Evolutionary conservation across 2,113 vertebrate genomes (phyloP).

Genomic region (Cryptomyrus ogoouensis): DNA sequence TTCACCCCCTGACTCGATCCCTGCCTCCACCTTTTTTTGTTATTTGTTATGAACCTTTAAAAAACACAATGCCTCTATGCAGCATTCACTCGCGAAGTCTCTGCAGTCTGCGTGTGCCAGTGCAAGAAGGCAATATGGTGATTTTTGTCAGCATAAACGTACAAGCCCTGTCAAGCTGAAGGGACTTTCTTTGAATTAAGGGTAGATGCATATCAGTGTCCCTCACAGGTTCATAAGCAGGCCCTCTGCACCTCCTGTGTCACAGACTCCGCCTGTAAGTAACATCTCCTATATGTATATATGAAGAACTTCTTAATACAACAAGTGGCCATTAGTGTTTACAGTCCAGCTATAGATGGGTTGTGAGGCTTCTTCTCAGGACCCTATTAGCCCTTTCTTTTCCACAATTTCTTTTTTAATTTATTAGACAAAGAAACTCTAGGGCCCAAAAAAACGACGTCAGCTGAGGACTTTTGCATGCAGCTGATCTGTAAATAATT

Average conservation of each 20-base stretch:
- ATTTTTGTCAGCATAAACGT: background rate
- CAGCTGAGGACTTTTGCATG: background rate
- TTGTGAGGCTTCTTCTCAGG: background rate
- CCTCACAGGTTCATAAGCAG: background rate
- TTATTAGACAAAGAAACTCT: background rate
- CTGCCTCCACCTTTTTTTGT: background rate
- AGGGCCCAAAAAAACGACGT: background rate
- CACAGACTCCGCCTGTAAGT: background rate
- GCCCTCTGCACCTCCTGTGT: background rate
- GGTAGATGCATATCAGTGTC: background rate
- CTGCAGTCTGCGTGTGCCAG: background rate
- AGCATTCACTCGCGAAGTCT: background rate
- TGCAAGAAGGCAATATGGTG: background rate
- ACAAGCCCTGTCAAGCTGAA: background rate
- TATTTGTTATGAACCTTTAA: background rate
- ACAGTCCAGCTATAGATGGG: too few species aligned
- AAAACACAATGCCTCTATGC: background rate
- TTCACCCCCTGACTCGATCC: background rate
- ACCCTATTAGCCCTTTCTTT: background rate
- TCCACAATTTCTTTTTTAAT: background rate
- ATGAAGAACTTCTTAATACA: background rate
- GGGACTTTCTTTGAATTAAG: background rate
- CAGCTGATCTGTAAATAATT: background rate
- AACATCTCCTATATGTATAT: background rate
- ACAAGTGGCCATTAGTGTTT: background rate